A percentile compares a stretch with the other conserved stretches of the same genome.
Evolutionary conservation across 1,140 invertebrate species (phyloP).

Genomic region (Tetranychus cinnabarinus): DNA sequence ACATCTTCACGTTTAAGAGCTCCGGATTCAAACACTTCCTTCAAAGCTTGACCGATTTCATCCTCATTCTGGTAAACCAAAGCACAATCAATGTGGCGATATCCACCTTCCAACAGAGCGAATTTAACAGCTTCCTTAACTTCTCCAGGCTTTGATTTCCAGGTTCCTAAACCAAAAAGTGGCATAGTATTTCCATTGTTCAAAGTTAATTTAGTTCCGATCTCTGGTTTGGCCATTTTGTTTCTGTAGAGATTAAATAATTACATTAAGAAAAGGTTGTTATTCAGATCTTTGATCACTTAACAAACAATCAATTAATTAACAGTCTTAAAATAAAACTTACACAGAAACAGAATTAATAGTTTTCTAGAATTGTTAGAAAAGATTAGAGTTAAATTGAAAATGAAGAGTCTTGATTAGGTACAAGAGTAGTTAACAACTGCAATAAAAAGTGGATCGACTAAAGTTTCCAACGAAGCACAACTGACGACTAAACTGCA

Average conservation of each 20-base stretch:
- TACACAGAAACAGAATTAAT: too few species aligned
- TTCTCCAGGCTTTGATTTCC: constrained; percentile 47
- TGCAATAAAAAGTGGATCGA: too few species aligned
- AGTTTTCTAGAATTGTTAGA: too few species aligned
- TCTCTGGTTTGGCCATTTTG: background rate
- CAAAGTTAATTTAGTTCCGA: background rate
- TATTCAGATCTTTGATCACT: too few species aligned
- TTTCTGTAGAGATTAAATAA: background rate
- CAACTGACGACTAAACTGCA: too few species aligned
- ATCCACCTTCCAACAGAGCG: constrained; percentile 1
- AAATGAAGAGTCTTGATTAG: too few species aligned
- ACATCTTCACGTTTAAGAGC: constrained; percentile 49
- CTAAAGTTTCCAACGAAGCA: too few species aligned
- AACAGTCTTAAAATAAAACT: too few species aligned
- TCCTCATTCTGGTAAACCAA: constrained; percentile 1
- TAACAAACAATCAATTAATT: too few species aligned
- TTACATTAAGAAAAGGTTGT: too few species aligned
- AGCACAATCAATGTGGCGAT: constrained; percentile 4
- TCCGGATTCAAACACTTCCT: background rate
- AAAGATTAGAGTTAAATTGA: too few species aligned
- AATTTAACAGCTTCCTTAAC: constrained; percentile 42
- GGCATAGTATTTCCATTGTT: background rate
- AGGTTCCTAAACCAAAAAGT: constrained; percentile 26
- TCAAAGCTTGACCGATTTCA: constrained; percentile 2
- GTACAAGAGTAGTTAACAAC: too few species aligned